Conservation (phyloP, 2,797 vertebrate species). For the Lycodopsis pacificus region DNA sequence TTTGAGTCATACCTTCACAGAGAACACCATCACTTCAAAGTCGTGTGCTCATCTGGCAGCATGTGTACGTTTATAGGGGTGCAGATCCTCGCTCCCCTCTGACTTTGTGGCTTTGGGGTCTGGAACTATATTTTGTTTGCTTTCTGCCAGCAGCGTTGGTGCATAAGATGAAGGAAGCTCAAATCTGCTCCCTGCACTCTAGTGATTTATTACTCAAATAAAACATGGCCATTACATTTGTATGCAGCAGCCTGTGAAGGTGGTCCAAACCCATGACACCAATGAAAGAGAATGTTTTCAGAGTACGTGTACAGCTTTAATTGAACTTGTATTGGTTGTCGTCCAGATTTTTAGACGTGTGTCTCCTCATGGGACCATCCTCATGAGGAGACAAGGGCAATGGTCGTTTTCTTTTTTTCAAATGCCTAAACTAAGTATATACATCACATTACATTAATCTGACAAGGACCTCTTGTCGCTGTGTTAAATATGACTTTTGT, state of each 20-base stretch:
- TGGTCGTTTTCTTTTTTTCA: background rate
- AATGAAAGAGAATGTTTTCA: constrained; percentile 1
- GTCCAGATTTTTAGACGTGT: background rate
- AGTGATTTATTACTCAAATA: constrained; percentile 8
- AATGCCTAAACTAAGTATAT: background rate
- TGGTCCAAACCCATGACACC: background rate
- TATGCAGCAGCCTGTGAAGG: background rate
- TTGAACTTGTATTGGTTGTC: background rate
- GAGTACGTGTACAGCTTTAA: background rate
- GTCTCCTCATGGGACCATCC: background rate
- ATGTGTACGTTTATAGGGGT: background rate
- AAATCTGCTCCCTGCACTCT: background rate
- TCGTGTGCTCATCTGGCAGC: background rate
- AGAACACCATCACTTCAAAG: background rate
- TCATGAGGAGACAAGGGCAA: background rate
- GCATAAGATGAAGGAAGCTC: constrained; percentile 11
- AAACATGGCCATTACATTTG: background rate
- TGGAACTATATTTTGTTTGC: background rate
- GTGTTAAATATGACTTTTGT: background rate
- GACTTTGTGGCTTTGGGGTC: background rate
- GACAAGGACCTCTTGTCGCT: background rate
- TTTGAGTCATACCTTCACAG: background rate
- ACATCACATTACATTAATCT: background rate
- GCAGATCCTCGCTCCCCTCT: background rate
- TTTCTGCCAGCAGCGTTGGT: constrained; percentile 8